phyloP scores from a whole-genome alignment of 2,797 vertebrate species.

The Oreochromis mossambicus region DNA sequence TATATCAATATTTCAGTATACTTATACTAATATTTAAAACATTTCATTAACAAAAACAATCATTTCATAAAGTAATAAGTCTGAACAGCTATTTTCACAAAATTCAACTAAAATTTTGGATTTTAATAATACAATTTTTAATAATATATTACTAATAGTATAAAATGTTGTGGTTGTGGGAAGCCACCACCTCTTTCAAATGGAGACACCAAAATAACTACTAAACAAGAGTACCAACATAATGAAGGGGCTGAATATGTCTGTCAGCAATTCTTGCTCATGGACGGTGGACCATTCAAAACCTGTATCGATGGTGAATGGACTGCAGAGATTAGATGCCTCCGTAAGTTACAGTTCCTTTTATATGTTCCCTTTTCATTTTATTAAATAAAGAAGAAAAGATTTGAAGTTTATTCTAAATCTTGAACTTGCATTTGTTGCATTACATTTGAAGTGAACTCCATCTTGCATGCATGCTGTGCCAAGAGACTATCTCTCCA shows the following conservation, averaged over 20 bases:
- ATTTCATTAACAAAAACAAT: background rate
- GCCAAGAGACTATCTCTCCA: background rate
- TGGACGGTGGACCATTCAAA: background rate
- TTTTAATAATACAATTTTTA: background rate
- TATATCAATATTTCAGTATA: background rate
- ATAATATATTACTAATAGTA: background rate
- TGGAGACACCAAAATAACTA: background rate
- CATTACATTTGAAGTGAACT: background rate
- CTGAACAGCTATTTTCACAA: background rate
- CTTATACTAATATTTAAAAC: background rate
- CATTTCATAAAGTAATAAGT: background rate
- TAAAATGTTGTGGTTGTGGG: background rate
- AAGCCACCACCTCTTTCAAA: rapidly evolving
- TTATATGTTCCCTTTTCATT: background rate
- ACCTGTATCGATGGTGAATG: background rate
- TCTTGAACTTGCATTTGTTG: background rate
- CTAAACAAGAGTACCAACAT: rapidly evolving
- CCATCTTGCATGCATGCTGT: background rate
- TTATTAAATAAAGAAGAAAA: background rate
- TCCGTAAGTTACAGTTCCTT: background rate
- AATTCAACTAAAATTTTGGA: background rate
- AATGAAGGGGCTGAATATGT: slow-evolving; percentile 16
- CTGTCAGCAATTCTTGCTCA: slow-evolving; percentile 11
- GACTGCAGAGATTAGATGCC: background rate
- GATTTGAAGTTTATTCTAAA: background rate